Evolutionary conservation across 2,113 vertebrate species (phyloP).

Genomic region (Bujurquina vittata): DNA sequence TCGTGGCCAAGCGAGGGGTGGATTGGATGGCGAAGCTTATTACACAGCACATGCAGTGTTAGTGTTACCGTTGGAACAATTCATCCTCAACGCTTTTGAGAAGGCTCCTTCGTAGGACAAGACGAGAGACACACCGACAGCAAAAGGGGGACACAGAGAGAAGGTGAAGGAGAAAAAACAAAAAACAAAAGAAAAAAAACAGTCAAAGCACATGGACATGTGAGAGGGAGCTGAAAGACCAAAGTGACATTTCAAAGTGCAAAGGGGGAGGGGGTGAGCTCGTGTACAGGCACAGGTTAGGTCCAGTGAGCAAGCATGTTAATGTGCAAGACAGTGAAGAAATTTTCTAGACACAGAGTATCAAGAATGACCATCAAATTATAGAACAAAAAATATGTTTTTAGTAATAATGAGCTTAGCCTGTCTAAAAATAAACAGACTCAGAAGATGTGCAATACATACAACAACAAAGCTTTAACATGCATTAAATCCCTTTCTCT

Average conservation of each 20-base stretch:
- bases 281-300: slow-evolving; percentile 30
- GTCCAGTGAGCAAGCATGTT: slow-evolving; percentile 14
- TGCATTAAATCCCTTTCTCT: background rate
- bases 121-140: slow-evolving; percentile 34
- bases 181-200: background rate
- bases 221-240: slow-evolving; percentile 34
- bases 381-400: background rate
- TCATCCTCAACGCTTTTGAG: slow-evolving; percentile 86
- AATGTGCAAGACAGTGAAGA: slow-evolving; percentile 18
- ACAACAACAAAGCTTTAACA: background rate
- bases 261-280: slow-evolving; percentile 10
- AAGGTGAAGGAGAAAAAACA: slow-evolving; percentile 11
- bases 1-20: background rate
- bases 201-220: slow-evolving; percentile 66
- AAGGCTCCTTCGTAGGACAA: slow-evolving; percentile 78
- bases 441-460: background rate
- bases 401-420: background rate
- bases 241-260: slow-evolving; percentile 28
- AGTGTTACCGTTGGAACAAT: slow-evolving; percentile 85
- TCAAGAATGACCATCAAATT: background rate
- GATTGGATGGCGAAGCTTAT: slow-evolving; percentile 15
- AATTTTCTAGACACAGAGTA: background rate
- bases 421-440: background rate
- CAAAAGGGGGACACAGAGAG: slow-evolving; percentile 44
- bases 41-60: slow-evolving; percentile 57